Evolutionary conservation across 2,888 invertebrate species (phyloP).

Genomic region (Tetanocera ferruginea): DNA sequence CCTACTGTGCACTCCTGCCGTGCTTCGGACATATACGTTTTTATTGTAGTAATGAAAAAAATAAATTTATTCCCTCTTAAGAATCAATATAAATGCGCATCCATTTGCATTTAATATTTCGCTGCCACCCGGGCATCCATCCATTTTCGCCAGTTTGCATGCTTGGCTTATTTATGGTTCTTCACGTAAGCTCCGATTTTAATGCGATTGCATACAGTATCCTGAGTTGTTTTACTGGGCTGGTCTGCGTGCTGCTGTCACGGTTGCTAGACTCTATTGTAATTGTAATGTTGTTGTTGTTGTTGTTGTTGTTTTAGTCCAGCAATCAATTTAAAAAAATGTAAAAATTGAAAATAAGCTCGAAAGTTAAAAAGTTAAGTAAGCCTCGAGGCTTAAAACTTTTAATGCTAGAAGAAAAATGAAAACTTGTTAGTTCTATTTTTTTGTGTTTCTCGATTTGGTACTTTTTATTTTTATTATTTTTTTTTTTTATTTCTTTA

Average conservation of each 20-base stretch:
- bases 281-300: neutral
- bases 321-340: neutral
- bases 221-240: neutral
- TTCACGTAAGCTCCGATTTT: neutral
- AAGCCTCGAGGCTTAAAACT: neutral
- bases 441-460: too few relatives aligned
- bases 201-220: neutral
- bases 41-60: neutral
- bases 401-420: neutral
- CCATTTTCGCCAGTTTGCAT: neutral
- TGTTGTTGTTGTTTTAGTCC: neutral
- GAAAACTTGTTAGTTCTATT: neutral
- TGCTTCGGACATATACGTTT: too few relatives aligned
- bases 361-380: neutral
- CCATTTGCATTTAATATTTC: constrained; percentile 19
- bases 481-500: too few relatives aligned
- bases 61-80: neutral
- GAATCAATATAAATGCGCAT: constrained; percentile 28
- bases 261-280: neutral
- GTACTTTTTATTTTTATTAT: too few relatives aligned
- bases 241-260: neutral
- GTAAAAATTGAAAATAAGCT: neutral
- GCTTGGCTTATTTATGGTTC: neutral
- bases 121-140: neutral
- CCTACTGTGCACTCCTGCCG: too few relatives aligned